A percentile compares a stretch with the other conserved stretches of the same genome.
Conservation (phyloP, 2,888 invertebrate species). For the Coleophora deauratella region DNA sequence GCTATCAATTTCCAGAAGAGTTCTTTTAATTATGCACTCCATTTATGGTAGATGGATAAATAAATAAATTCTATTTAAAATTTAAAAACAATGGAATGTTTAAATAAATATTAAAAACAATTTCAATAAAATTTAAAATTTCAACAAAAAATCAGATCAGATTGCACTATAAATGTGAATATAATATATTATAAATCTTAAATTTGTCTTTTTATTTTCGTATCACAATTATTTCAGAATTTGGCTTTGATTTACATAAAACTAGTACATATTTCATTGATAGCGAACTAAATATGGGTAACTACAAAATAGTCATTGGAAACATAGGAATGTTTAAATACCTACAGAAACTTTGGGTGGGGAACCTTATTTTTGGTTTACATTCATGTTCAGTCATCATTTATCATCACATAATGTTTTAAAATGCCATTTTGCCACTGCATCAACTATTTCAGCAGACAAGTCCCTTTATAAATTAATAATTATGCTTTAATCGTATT, state of each 20-base stretch:
- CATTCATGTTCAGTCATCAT: too few relatives aligned
- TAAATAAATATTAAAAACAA: conserved; percentile 7
- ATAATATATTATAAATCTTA: conserved; percentile 21
- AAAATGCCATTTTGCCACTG: too few relatives aligned
- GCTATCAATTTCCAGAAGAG: neutral
- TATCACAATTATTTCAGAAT: conserved; percentile 58
- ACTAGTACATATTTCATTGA: conserved; percentile 25
- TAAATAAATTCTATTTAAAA: conserved; percentile 9
- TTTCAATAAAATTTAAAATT: conserved; percentile 46
- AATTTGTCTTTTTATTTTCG: conserved; percentile 39
- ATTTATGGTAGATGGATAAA: neutral
- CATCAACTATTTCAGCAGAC: too few relatives aligned
- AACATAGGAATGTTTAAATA: conserved; percentile 42
- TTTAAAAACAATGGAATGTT: conserved; percentile 17
- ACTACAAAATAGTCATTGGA: conserved; percentile 42
- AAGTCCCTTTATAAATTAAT: conserved; percentile 25
- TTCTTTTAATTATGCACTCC: too few relatives aligned
- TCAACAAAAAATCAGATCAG: conserved; percentile 57
- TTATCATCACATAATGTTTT: too few relatives aligned
- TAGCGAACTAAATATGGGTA: conserved; percentile 52
- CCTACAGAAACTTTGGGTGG: conserved; percentile 41
- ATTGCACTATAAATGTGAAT: conserved; percentile 37
- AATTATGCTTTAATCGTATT: conserved; percentile 55
- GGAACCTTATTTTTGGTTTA: conserved; percentile 23
- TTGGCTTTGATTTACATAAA: conserved; percentile 43